These are phyloP conservation scores for Himalopsyche anomala DNA, from an alignment of 2,888 invertebrate species.

Conservation along the genomic window DNA sequence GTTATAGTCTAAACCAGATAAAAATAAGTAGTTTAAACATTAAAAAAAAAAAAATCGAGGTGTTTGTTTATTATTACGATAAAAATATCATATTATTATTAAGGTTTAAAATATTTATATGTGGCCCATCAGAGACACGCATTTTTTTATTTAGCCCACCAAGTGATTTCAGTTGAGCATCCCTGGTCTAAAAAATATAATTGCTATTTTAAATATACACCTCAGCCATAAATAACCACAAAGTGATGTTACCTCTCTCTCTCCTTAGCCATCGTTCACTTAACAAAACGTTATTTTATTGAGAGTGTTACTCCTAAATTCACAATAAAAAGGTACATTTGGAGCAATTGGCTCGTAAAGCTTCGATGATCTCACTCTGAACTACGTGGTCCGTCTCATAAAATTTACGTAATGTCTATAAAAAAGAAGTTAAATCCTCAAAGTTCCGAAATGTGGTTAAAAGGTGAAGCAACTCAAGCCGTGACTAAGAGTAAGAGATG, in stretches of 20 bases:
- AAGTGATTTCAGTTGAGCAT: too few relatives aligned
- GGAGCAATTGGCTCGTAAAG: conserved; percentile 30
- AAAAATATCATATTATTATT: too few relatives aligned
- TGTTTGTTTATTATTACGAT: too few relatives aligned
- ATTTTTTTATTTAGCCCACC: too few relatives aligned
- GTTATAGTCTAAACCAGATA: not conserved
- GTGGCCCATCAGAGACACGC: too few relatives aligned
- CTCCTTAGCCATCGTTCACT: not conserved
- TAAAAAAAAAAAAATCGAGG: too few relatives aligned
- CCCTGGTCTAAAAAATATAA: not conserved
- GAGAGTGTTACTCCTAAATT: conserved; percentile 7
- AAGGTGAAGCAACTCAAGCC: not conserved
- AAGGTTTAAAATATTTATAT: not conserved
- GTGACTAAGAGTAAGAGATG: not conserved
- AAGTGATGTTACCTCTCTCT: conserved; percentile 26
- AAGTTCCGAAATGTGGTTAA: conserved; percentile 1
- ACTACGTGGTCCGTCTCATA: not conserved
- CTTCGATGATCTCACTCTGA: not conserved
- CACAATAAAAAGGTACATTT: conserved; percentile 23
- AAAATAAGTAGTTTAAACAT: too few relatives aligned
- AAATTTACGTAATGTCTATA: conserved; percentile 11
- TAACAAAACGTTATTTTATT: conserved; percentile 29
- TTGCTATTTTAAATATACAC: conserved; percentile 4
- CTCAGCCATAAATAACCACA: conserved; percentile 12
- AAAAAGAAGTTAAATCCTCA: conserved; percentile 5